phyloP scores from a whole-genome alignment of 2,113 vertebrate species.

The Scomber scombrus region DNA sequence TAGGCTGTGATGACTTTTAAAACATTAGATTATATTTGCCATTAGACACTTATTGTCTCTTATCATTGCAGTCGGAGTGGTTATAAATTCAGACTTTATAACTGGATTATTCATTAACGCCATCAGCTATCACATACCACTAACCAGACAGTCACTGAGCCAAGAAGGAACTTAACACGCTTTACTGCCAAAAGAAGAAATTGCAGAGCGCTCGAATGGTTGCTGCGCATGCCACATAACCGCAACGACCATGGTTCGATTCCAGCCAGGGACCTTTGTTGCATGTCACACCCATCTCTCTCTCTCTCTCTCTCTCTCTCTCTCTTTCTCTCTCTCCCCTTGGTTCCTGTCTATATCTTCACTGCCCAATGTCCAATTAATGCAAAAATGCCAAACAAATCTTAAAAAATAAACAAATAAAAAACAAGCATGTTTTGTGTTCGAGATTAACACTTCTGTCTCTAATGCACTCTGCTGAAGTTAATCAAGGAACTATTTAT shows the following conservation, averaged over 20 bases:
- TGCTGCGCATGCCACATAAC: no score
- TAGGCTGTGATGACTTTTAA: background rate
- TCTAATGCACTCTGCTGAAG: slow-evolving; percentile 62
- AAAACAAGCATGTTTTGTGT: slow-evolving; percentile 38
- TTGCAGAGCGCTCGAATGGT: no score
- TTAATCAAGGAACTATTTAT: slow-evolving; percentile 77
- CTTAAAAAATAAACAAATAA: no score
- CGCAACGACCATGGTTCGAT: no score
- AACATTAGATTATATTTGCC: background rate
- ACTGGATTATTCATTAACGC: slow-evolving; percentile 50
- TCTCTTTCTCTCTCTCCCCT: no score
- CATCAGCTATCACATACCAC: slow-evolving; percentile 15
- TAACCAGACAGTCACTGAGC: background rate
- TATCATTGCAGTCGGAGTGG: slow-evolving; percentile 9
- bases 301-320: no score
- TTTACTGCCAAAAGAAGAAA: slow-evolving; percentile 28
- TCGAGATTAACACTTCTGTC: slow-evolving; percentile 49
- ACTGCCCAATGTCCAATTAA: no score
- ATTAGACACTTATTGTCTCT: background rate
- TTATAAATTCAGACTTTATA: slow-evolving; percentile 20
- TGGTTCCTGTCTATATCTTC: no score
- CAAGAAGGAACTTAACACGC: slow-evolving; percentile 22
- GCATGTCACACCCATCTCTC: no score
- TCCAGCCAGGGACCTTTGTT: no score
- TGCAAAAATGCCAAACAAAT: no score